Evolutionary conservation across 2,113 vertebrate genomes (phyloP).

Genomic region (Aix galericulata): DNA sequence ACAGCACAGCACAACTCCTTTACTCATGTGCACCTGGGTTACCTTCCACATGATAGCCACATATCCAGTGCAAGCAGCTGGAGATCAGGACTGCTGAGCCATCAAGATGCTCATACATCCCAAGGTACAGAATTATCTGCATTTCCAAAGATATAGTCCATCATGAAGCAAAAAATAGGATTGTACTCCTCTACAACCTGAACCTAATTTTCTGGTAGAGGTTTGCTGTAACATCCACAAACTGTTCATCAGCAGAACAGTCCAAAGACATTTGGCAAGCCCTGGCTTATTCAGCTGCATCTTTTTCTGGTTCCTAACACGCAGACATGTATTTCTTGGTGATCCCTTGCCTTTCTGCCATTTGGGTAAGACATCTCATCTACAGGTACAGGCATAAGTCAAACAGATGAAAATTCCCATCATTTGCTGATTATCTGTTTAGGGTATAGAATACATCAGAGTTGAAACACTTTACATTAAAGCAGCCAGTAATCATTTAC

Average conservation of each 20-base stretch:
- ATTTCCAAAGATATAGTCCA: not conserved
- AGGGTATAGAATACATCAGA: not conserved
- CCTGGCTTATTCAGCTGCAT: not conserved
- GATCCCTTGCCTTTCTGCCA: not conserved
- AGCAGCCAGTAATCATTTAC: not conserved
- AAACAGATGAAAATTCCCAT: not conserved
- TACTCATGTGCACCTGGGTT: not conserved
- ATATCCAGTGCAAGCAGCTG: not conserved
- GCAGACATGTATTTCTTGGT: not conserved
- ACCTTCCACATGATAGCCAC: not conserved
- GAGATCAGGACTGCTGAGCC: not conserved
- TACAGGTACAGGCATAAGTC: not conserved
- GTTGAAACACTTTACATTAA: not conserved
- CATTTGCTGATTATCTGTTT: not conserved
- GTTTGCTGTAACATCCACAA: not conserved
- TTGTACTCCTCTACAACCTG: not conserved
- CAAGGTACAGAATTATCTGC: not conserved
- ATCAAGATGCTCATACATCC: not conserved
- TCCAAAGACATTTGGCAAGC: not conserved
- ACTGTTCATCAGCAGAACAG: not conserved
- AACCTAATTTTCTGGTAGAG: not conserved
- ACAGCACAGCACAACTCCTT: not conserved
- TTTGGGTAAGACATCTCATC: not conserved
- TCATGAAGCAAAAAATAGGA: not conserved
- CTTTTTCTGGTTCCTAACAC: not conserved